Base-by-base conservation (phyloP, 2,113 vertebrate species). In the Corythoichthys intestinalis region DNA sequence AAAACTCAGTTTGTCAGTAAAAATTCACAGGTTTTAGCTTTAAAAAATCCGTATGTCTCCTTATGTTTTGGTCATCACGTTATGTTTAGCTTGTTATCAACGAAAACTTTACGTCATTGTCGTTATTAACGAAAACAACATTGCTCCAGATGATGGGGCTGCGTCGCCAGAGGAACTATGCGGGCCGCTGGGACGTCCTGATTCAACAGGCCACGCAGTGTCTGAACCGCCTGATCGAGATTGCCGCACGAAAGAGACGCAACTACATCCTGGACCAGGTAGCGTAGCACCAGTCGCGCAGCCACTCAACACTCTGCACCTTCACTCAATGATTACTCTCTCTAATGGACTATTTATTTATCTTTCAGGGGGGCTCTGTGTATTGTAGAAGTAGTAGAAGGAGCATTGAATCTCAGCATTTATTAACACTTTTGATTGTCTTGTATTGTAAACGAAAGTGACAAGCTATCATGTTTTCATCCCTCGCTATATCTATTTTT, bases 261-360 rank as follows among this genome's bases (percentile, higher is more conserved):
- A 97, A 96, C 91, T 97, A 96, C 83, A 96, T 96, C 79, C 91
- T 97, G 38, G 95, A 97, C 77, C 95, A 97, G 95, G 95, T 96
- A 92, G 70, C 74, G 75, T 69, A 61, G 67, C 68, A 10, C 17
- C 59, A n/a, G 17, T 35, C 61, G 69, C 28, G 65, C 73, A 70
- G 78, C 67, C 68, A 69, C 64, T 69, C 56, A 76, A 76, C 75
- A 73, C 71, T 84, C 83, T 66, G 80, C 84, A 85, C 75, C 82
- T 82, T 85, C 76, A 86, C 79, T 87, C 86, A 83, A 80, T 87
- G 77, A 78, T 87, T 80, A 74, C 76, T 87, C 84, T 90, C 83
- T 91, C 89, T 91, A 92, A 91, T 90, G 82, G 82, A 84, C 72
- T 90, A 90, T 90, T 82, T 87, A 90, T 91, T 90, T 89, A 91